These are phyloP conservation scores for Netelia inedita DNA, from an alignment of 2,888 invertebrate genomes.

Conservation along the genomic window DNA sequence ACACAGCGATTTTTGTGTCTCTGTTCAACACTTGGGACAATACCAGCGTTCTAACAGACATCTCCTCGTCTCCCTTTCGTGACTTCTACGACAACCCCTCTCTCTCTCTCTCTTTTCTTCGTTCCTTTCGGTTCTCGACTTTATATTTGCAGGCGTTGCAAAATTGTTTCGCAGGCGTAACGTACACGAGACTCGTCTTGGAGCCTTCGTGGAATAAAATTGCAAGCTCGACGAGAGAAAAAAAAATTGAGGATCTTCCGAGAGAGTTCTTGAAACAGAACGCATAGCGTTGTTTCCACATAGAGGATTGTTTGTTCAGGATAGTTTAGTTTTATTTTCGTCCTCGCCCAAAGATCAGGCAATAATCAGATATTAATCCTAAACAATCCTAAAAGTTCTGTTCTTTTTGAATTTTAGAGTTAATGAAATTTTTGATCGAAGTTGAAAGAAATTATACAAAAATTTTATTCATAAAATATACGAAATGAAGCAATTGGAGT, in stretches of 20 bases:
- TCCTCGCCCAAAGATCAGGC: too few species aligned
- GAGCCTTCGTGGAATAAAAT: conserved; percentile 65
- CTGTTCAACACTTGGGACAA: conserved; percentile 20
- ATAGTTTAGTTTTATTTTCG: background rate
- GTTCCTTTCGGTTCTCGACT: conserved; percentile 6
- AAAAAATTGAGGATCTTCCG: conserved; percentile 26
- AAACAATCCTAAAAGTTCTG: background rate
- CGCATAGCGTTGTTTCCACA: background rate
- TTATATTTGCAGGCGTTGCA: conserved; percentile 54
- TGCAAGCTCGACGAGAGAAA: conserved; percentile 39
- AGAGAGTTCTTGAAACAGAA: conserved; percentile 41
- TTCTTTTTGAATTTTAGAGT: background rate
- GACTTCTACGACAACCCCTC: background rate
- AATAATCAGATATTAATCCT: background rate
- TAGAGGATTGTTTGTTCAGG: conserved; percentile 11
- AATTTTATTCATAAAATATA: background rate
- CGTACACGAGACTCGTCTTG: conserved; percentile 26
- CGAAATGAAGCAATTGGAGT: background rate
- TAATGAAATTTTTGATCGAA: background rate
- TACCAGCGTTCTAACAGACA: conserved; percentile 16
- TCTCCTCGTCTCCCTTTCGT: background rate
- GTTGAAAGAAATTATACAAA: background rate
- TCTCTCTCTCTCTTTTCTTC: conserved; percentile 19
- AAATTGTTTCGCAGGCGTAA: conserved; percentile 48
- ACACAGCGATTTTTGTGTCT: conserved; percentile 9